Conservation (phyloP, 1,140 invertebrate species). For the Solen grandis region DNA sequence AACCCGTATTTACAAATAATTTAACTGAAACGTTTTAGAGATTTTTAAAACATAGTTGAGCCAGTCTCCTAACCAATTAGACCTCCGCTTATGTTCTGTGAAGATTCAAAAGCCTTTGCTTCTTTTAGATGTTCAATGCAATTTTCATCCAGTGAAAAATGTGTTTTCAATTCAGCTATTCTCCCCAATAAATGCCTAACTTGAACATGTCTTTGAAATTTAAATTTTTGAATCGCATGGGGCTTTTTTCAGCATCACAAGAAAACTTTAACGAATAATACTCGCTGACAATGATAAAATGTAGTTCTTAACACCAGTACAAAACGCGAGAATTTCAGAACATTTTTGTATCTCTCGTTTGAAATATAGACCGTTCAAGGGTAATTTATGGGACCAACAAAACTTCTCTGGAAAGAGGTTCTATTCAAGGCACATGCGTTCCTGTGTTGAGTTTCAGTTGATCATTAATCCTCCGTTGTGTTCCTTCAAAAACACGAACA, state of each 20-base stretch:
- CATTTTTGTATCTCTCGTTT: slow-evolving; percentile 5
- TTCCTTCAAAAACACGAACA: not conserved
- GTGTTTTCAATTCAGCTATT: slow-evolving; percentile 54
- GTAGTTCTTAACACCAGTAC: not conserved
- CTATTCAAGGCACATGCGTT: not conserved
- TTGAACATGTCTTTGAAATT: slow-evolving; percentile 39
- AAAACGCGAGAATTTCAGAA: not conserved
- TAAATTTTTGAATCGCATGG: slow-evolving; percentile 39
- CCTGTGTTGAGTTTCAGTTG: not conserved
- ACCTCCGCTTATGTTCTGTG: no score
- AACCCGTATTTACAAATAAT: no score
- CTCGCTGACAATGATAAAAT: slow-evolving; percentile 50
- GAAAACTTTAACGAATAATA: slow-evolving; percentile 44
- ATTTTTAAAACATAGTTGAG: no score
- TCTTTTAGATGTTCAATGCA: slow-evolving; percentile 12
- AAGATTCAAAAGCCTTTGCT: not conserved
- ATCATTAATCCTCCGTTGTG: not conserved
- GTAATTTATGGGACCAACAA: not conserved
- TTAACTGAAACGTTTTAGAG: no score
- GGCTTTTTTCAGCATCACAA: slow-evolving; percentile 36
- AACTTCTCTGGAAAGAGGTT: not conserved
- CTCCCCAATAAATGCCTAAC: slow-evolving; percentile 21
- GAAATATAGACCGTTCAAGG: not conserved
- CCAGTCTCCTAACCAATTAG: no score
- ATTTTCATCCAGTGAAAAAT: slow-evolving; percentile 43